These are phyloP conservation scores for Papilio elwesi DNA, from an alignment of 2,888 invertebrate species.

Conservation along the genomic window DNA sequence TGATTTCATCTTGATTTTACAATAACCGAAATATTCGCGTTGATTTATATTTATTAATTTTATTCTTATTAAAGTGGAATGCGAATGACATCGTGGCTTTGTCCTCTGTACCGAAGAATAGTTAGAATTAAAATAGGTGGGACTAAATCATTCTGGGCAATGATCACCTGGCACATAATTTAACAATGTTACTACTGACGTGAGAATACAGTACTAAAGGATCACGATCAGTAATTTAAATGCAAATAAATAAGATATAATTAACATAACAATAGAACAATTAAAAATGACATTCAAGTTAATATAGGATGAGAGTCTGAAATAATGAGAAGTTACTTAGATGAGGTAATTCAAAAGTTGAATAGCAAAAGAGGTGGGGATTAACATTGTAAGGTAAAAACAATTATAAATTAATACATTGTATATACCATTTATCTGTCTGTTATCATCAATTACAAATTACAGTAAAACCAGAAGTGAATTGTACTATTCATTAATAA, in stretches of 20 bases:
- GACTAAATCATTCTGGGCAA: background rate
- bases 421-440: conserved; percentile 8
- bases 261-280: conserved; percentile 29
- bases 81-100: background rate
- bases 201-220: conserved; percentile 18
- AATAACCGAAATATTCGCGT: background rate
- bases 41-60: no score
- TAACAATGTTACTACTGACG: conserved; percentile 60
- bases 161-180: conserved; percentile 44
- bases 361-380: background rate
- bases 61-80: background rate
- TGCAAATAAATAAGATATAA: conserved; percentile 27
- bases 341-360: conserved; percentile 24
- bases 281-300: conserved; percentile 30
- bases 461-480: background rate
- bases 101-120: background rate
- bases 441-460: conserved; percentile 5
- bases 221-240: conserved; percentile 20
- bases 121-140: no score
- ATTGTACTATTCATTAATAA: conserved; percentile 6
- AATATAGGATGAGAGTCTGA: conserved; percentile 21
- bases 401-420: conserved; percentile 9
- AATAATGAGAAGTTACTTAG: conserved; percentile 25
- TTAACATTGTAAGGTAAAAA: conserved; percentile 5
- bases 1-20: conserved; percentile 52